These are phyloP conservation scores for Gymnopithys bicolor DNA, from an alignment of 2,797 vertebrate species.

Conservation along the genomic window DNA sequence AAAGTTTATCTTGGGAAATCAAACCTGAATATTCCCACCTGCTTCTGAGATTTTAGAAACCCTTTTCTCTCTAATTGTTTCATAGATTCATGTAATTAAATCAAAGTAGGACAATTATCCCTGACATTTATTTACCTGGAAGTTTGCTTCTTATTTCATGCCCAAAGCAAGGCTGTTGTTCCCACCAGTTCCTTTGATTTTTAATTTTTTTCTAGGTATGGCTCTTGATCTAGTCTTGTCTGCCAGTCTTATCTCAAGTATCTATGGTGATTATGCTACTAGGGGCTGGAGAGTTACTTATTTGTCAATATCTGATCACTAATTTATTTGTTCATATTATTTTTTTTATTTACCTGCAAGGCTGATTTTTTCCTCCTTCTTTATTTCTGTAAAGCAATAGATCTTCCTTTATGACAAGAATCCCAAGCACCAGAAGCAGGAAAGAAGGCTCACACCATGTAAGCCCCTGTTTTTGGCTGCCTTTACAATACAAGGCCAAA, in stretches of 20 bases:
- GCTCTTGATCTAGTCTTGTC: background rate
- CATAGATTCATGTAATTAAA: slow-evolving; percentile 8
- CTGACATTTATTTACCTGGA: background rate
- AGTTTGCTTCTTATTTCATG: background rate
- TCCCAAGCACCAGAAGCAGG: background rate
- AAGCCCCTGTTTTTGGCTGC: background rate
- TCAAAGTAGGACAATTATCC: background rate
- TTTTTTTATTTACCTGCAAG: slow-evolving; percentile 8
- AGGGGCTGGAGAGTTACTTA: background rate
- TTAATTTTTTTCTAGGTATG: background rate
- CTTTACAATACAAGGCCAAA: background rate
- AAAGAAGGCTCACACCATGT: background rate
- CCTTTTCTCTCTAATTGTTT: background rate
- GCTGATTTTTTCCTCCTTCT: background rate
- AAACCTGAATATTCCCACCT: slow-evolving; percentile 12
- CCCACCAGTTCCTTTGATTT: background rate
- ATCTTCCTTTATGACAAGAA: background rate
- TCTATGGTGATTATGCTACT: background rate
- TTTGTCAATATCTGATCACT: slow-evolving; percentile 17
- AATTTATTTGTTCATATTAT: slow-evolving; percentile 14
- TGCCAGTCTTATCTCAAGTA: background rate
- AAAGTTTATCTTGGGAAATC: slow-evolving; percentile 45
- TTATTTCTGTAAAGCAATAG: background rate
- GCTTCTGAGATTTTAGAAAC: slow-evolving; percentile 36
- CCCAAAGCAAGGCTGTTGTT: background rate